Evolutionary conservation across 1,140 invertebrate genomes (phyloP).

Genomic region (Chlorops oryzae): DNA sequence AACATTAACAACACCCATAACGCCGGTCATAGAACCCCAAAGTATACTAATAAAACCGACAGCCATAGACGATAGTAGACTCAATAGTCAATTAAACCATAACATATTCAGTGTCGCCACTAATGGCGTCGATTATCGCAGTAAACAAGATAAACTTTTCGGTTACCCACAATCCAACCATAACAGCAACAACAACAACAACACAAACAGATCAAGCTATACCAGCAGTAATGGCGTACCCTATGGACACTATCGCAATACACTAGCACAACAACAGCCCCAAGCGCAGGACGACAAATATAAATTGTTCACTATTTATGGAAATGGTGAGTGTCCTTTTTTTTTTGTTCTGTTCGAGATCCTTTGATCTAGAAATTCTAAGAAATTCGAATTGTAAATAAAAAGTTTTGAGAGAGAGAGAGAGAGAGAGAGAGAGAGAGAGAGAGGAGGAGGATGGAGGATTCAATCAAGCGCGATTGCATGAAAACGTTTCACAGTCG

Average conservation of each 20-base stretch:
- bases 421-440: no score
- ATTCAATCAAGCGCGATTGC: no score
- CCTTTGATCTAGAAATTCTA: not conserved
- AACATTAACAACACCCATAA: no score
- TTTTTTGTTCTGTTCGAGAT: not conserved
- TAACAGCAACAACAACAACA: slow-evolving; percentile 6
- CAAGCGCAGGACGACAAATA: slow-evolving; percentile 41
- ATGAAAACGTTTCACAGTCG: no score
- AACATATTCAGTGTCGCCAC: no score
- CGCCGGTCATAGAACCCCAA: not conserved
- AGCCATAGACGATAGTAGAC: no score
- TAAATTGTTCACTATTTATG: slow-evolving; percentile 47
- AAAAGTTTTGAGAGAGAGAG: no score
- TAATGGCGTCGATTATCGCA: not conserved
- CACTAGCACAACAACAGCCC: slow-evolving; percentile 28
- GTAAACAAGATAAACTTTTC: not conserved
- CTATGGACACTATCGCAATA: slow-evolving; percentile 27
- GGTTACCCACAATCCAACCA: not conserved
- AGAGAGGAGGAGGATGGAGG: no score
- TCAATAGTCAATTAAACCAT: no score
- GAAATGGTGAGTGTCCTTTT: slow-evolving; percentile 45
- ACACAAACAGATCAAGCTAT: slow-evolving; percentile 10
- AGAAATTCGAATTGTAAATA: not conserved
- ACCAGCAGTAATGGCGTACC: slow-evolving; percentile 21
- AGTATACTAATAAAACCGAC: not conserved